Percentiles rank a stretch among this genome's conserved stretches.
Conservation (phyloP, 1,140 invertebrate genomes). For the Reticulitermes speratus region DNA sequence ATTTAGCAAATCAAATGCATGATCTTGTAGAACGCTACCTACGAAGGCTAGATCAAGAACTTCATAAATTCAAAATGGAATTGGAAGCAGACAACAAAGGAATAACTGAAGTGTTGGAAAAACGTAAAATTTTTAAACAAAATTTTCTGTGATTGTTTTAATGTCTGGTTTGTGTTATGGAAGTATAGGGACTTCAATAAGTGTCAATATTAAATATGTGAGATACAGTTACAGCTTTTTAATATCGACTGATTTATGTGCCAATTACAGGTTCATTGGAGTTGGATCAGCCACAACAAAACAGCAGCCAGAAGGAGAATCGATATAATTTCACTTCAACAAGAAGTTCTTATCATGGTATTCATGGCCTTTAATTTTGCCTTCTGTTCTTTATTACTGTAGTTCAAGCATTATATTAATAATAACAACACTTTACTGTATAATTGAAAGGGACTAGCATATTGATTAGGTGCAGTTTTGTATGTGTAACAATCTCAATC, state of each 20-base stretch:
- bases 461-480: too few relatives aligned
- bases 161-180: background rate
- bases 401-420: too few relatives aligned
- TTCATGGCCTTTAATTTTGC: background rate
- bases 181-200: background rate
- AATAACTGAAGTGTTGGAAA: constrained; percentile 94
- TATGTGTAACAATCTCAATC: too few relatives aligned
- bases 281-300: constrained; percentile 62
- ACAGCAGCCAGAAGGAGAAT: constrained; percentile 61
- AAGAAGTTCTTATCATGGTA: constrained; percentile 30
- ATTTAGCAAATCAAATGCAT: constrained; percentile 91
- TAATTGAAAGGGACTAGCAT: too few relatives aligned
- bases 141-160: background rate
- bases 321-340: constrained; percentile 52
- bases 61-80: constrained; percentile 98
- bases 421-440: too few relatives aligned
- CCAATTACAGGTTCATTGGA: constrained; percentile 64
- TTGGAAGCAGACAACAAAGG: constrained; percentile 97
- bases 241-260: constrained; percentile 20
- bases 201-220: background rate
- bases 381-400: too few relatives aligned
- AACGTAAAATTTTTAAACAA: constrained; percentile 50
- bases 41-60: constrained; percentile 87
- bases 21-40: constrained; percentile 93
- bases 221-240: background rate